Conservation (phyloP, 2,888 invertebrate genomes). For the Gerris lacustris region DNA sequence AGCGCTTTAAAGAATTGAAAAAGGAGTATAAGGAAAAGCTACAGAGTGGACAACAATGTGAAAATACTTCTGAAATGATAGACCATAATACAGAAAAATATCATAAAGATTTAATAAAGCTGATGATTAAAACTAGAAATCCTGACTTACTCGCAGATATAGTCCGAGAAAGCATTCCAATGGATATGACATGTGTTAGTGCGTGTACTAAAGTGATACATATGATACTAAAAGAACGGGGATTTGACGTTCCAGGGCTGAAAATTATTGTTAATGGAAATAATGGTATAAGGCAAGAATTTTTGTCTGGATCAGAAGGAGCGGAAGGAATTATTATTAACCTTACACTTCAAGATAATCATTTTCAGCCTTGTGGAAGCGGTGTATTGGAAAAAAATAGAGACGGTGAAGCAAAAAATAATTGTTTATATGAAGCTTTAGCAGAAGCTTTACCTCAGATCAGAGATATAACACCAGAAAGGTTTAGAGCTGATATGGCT, state of each 20-base stretch:
- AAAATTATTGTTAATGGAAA: constrained; percentile 4
- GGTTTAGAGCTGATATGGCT: neutral
- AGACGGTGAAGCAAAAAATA: neutral
- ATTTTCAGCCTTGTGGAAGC: neutral
- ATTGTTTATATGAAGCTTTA: constrained; percentile 3
- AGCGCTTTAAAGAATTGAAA: neutral
- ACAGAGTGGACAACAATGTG: neutral
- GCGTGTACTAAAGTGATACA: neutral
- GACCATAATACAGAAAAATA: neutral
- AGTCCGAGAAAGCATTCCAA: constrained; percentile 5
- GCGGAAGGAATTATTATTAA: neutral
- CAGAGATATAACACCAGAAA: neutral
- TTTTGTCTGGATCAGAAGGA: neutral
- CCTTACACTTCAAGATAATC: neutral
- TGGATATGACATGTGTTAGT: constrained; percentile 10
- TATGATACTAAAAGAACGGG: neutral
- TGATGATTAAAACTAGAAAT: neutral
- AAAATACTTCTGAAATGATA: neutral
- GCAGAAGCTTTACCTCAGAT: neutral
- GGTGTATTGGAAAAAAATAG: neutral
- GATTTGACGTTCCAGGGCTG: neutral
- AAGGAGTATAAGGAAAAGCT: neutral
- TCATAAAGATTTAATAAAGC: neutral
- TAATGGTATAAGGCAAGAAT: neutral
- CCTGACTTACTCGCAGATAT: constrained; percentile 6